phyloP scores from a whole-genome alignment of 1,140 invertebrate species.

The Venturia canescens region DNA sequence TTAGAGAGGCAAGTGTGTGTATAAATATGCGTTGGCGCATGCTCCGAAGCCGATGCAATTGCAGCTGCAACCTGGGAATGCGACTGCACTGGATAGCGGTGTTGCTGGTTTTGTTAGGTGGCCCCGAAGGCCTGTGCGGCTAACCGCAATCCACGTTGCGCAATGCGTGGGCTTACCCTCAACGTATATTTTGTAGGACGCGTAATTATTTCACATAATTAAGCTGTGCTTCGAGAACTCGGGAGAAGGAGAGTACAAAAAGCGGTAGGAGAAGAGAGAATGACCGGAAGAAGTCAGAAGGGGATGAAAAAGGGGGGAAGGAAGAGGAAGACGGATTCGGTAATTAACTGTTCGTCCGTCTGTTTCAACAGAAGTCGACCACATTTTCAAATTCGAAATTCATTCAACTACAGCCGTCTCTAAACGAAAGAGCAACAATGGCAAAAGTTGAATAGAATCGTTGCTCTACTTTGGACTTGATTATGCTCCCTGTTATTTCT shows the following conservation, averaged over 20 bases:
- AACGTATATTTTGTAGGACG: slow-evolving; percentile 41
- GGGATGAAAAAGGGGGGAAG: not conserved
- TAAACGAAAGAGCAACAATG: no score
- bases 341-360: not conserved
- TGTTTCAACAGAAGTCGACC: not conserved
- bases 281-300: not conserved
- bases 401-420: no score
- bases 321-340: not conserved
- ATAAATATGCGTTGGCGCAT: not conserved
- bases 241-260: not conserved
- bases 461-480: no score
- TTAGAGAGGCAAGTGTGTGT: not conserved
- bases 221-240: slow-evolving; percentile 44
- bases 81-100: slow-evolving; percentile 14
- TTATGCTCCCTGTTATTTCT: no score
- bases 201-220: slow-evolving; percentile 65
- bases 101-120: slow-evolving; percentile 32
- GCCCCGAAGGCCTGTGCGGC: slow-evolving; percentile 44
- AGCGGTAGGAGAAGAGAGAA: not conserved
- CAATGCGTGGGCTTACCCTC: slow-evolving; percentile 48
- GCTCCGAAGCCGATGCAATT: slow-evolving; percentile 1
- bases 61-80: slow-evolving; percentile 19
- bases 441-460: no score
- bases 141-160: slow-evolving; percentile 58
- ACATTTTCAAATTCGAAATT: no score